Evolutionary conservation across 2,888 invertebrate genomes (phyloP).

Genomic region (Agonopterix heracliana): DNA sequence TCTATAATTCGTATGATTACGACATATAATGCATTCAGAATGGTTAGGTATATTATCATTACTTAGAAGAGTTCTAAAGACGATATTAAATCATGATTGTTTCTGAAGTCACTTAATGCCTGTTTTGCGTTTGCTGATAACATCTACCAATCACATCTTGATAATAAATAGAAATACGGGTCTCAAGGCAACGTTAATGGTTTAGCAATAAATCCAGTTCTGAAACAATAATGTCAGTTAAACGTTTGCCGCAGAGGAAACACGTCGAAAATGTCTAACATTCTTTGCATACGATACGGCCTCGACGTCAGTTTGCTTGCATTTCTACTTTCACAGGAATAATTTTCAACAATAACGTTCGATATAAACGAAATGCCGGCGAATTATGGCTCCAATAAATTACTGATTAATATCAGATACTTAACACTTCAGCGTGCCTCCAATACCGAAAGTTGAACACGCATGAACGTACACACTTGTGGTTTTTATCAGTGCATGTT

Average conservation of each 20-base stretch:
- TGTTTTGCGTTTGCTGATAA: constrained; percentile 9
- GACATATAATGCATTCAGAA: no score
- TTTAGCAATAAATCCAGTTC: constrained; percentile 5
- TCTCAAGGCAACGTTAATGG: constrained; percentile 5
- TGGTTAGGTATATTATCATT: background rate
- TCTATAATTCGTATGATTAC: no score
- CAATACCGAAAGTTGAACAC: constrained; percentile 4
- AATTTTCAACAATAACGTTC: constrained; percentile 12
- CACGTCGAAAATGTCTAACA: constrained; percentile 29
- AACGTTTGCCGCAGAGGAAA: constrained; percentile 30
- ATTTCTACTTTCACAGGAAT: constrained; percentile 38
- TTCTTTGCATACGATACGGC: constrained; percentile 23
- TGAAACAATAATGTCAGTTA: constrained; percentile 10
- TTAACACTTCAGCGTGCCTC: constrained; percentile 9
- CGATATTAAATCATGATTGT: background rate
- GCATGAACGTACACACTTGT: constrained; percentile 3
- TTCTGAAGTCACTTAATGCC: constrained; percentile 6
- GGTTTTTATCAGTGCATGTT: constrained; percentile 1
- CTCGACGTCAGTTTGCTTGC: constrained; percentile 7
- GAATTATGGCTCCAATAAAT: constrained; percentile 5
- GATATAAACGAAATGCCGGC: constrained; percentile 14
- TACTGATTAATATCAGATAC: constrained; percentile 4
- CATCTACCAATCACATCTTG: constrained; percentile 9
- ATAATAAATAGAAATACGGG: background rate
- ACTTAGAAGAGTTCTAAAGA: background rate